Percentiles rank a stretch among this genome's conserved stretches.
Conservation (phyloP, 1,140 invertebrate genomes). For the Cydia strobilella region DNA sequence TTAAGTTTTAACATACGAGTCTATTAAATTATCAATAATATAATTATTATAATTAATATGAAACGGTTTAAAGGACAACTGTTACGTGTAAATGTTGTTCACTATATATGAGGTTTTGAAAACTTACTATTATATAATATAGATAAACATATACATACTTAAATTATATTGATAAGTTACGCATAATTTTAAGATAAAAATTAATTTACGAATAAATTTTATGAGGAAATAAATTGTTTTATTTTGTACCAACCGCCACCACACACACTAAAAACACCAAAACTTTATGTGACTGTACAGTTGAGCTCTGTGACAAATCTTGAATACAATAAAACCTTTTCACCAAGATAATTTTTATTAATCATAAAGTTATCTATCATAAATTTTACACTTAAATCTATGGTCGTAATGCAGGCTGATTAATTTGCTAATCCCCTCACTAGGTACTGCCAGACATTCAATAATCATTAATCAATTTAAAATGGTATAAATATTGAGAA, state of each 20-base stretch:
- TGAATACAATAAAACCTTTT: neutral
- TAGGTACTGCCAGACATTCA: slow-evolving; percentile 4
- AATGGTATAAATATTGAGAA: slow-evolving; percentile 18
- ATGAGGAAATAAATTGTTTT: neutral
- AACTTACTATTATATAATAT: neutral
- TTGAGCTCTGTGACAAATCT: neutral
- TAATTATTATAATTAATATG: neutral
- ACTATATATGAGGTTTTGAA: slow-evolving; percentile 1
- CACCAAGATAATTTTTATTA: neutral
- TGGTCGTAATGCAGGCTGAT: slow-evolving; percentile 13
- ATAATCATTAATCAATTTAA: slow-evolving; percentile 8
- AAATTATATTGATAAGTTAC: neutral
- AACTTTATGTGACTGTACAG: no score
- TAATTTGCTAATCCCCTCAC: neutral
- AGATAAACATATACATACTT: neutral
- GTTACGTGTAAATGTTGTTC: neutral
- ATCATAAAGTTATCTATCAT: neutral
- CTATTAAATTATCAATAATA: no score
- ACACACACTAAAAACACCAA: no score
- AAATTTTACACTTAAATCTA: slow-evolving; percentile 14
- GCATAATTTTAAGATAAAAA: neutral
- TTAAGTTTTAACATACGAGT: no score
- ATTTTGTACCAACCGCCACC: neutral
- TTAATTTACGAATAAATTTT: neutral
- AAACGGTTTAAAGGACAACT: slow-evolving; percentile 10